phyloP scores from a whole-genome alignment of 2,888 invertebrate species.

The Oscheius myriophilus region DNA sequence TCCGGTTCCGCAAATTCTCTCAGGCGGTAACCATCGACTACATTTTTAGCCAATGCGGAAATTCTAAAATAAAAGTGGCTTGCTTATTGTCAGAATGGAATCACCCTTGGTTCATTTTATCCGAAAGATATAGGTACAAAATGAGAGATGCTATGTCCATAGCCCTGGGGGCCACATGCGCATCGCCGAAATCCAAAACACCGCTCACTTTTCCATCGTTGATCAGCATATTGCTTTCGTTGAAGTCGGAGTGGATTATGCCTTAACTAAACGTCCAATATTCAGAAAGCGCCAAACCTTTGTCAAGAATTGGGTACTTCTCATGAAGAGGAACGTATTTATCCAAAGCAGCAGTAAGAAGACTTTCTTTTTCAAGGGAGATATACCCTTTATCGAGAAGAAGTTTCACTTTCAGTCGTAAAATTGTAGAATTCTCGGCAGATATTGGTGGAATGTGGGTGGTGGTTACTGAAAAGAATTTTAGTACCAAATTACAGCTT shows the following conservation, averaged over 20 bases:
- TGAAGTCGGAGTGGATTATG: constrained; percentile 29
- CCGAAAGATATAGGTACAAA: constrained; percentile 26
- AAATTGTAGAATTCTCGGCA: constrained; percentile 13
- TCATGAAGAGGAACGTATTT: constrained; percentile 7
- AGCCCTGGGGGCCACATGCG: constrained; percentile 16
- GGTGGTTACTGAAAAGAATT: constrained; percentile 19
- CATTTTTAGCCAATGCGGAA: neutral
- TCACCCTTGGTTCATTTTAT: constrained; percentile 20
- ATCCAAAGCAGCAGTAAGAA: neutral
- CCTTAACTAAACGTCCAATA: constrained; percentile 6
- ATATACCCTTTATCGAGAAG: neutral
- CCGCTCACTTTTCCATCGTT: constrained; percentile 8
- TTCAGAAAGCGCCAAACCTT: neutral
- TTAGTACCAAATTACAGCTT: no score
- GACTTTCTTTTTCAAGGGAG: neutral
- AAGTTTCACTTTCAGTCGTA: constrained; percentile 3
- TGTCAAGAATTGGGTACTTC: neutral
- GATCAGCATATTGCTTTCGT: constrained; percentile 24
- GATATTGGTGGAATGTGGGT: constrained; percentile 26
- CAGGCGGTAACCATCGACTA: constrained; percentile 10
- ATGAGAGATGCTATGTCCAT: constrained; percentile 21
- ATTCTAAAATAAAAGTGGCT: neutral
- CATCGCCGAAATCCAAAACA: constrained; percentile 30
- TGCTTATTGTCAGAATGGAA: neutral
- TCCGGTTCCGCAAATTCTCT: neutral